Evolutionary conservation across 2,888 invertebrate genomes (phyloP).

Genomic region (Frankliniella fusca): DNA sequence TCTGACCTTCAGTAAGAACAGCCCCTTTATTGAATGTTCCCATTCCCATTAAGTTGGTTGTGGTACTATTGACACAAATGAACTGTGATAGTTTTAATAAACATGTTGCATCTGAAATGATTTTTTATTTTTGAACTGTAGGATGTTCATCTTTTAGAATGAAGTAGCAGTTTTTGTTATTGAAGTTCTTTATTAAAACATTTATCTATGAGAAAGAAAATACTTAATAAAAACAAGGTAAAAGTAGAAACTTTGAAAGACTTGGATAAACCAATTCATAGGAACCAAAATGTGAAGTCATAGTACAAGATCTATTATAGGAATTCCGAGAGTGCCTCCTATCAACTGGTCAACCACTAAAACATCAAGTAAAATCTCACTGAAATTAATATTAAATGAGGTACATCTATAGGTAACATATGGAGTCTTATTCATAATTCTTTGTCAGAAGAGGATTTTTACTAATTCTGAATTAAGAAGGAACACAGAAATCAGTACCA

Average conservation of each 20-base stretch:
- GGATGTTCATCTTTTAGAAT: background rate
- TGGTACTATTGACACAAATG: constrained; percentile 24
- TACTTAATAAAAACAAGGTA: background rate
- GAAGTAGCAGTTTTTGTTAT: background rate
- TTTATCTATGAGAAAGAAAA: background rate
- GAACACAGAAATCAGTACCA: background rate
- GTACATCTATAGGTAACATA: background rate
- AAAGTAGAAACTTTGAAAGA: background rate
- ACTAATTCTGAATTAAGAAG: background rate
- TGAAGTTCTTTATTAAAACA: background rate
- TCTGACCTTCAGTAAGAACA: too few relatives aligned
- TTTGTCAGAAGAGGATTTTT: background rate
- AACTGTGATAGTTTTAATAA: constrained; percentile 22
- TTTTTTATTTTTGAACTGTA: background rate
- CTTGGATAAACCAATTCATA: constrained; percentile 12
- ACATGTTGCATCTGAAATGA: background rate
- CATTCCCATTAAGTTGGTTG: constrained; percentile 24
- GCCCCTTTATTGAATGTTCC: background rate
- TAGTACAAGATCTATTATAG: background rate
- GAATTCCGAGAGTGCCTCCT: background rate
- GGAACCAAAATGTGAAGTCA: constrained; percentile 4
- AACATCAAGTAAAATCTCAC: background rate
- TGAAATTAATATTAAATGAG: background rate
- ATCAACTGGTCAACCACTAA: constrained; percentile 15
- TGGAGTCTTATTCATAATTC: background rate